phyloP scores from a whole-genome alignment of 2,888 invertebrate species.

The Drymonia ruficornis region DNA sequence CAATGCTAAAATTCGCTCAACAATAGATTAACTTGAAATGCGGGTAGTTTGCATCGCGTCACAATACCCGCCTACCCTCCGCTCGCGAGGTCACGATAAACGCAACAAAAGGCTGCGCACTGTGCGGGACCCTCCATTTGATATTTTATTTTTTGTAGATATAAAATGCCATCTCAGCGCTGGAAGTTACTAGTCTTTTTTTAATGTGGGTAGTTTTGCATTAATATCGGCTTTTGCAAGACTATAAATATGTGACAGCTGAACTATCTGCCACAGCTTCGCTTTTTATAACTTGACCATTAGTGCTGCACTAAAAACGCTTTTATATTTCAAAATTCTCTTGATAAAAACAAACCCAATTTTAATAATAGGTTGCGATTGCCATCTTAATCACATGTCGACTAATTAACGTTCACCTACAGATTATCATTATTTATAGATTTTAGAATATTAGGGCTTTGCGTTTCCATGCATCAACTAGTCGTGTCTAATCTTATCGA shows the following conservation, averaged over 20 bases:
- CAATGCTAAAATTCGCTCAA: background rate
- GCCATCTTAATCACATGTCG: background rate
- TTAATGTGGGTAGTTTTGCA: background rate
- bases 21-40: constrained; percentile 10
- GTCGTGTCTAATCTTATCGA: background rate
- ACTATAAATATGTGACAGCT: too few species aligned
- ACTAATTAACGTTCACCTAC: too few species aligned
- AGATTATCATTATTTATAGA: background rate
- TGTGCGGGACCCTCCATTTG: constrained; percentile 36
- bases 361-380: too few species aligned
- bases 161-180: background rate
- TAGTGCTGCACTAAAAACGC: too few species aligned
- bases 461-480: background rate
- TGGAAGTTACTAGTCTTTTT: constrained; percentile 13
- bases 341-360: too few species aligned
- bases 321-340: too few species aligned
- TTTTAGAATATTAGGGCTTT: background rate
- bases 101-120: constrained; percentile 35
- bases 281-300: too few species aligned
- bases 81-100: constrained; percentile 24
- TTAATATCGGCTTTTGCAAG: too few species aligned
- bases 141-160: constrained; percentile 13
- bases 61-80: constrained; percentile 17
- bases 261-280: too few species aligned
- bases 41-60: constrained; percentile 17